Evolutionary conservation across 2,797 vertebrate genomes (phyloP).

Genomic region (Propithecus deckenii): DNA sequence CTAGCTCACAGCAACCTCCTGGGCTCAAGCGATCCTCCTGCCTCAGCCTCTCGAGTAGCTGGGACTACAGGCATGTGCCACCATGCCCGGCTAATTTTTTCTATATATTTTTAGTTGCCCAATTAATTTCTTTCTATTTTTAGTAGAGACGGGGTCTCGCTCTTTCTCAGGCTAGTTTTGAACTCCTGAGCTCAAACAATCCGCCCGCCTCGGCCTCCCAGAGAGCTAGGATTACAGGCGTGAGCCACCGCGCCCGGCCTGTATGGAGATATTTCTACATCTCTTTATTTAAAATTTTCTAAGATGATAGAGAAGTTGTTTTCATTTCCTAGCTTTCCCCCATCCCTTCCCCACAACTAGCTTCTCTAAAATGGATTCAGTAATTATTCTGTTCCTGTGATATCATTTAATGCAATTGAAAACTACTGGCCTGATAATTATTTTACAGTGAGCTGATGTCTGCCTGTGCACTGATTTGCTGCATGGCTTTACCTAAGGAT

Average conservation of each 20-base stretch:
- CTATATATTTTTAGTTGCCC: too few relatives aligned
- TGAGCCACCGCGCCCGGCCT: background rate
- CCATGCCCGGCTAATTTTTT: too few relatives aligned
- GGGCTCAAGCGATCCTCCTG: too few relatives aligned
- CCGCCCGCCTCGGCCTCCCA: too few relatives aligned
- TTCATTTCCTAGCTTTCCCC: background rate
- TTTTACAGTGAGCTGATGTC: background rate
- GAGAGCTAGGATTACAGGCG: too few relatives aligned
- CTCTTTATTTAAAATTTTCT: background rate
- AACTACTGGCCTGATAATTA: background rate
- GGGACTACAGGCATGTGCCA: too few relatives aligned
- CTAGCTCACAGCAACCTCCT: too few relatives aligned
- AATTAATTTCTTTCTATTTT: too few relatives aligned
- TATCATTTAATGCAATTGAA: background rate
- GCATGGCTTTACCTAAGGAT: background rate
- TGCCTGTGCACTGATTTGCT: background rate
- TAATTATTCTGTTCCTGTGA: background rate
- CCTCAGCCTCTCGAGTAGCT: too few relatives aligned
- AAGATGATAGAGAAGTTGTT: constrained; percentile 8
- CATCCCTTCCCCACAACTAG: background rate
- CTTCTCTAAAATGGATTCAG: background rate
- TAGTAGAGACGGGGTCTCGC: too few relatives aligned
- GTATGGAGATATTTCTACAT: background rate
- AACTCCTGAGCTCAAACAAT: too few relatives aligned
- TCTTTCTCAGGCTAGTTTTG: too few relatives aligned